These are phyloP conservation scores for Porites lutea DNA, from an alignment of 64 coral and sea anemone genomes.

Conservation along the genomic window DNA sequence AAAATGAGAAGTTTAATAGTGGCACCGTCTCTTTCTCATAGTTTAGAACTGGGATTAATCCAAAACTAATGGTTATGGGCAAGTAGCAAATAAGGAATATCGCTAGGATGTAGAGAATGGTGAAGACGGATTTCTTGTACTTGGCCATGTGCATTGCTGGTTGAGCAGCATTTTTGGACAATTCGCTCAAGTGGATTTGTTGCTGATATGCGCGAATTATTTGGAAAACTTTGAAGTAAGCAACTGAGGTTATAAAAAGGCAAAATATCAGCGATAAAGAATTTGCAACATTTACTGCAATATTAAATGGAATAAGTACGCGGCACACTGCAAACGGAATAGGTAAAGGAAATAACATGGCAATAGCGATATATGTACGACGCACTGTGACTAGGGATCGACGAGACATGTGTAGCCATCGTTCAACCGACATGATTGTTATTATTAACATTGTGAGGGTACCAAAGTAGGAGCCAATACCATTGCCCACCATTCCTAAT, in stretches of 20 bases:
- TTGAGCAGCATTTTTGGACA: neutral
- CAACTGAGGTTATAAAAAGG: neutral
- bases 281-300: neutral
- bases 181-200: neutral
- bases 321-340: neutral
- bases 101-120: neutral
- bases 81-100: neutral
- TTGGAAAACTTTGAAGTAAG: neutral
- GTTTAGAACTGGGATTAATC: neutral
- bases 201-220: neutral
- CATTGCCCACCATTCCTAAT: neutral
- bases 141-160: neutral
- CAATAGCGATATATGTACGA: neutral
- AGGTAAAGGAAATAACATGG: neutral
- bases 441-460: neutral
- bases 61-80: neutral
- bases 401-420: neutral
- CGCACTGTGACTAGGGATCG: neutral
- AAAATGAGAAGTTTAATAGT: neutral
- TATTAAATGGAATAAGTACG: neutral
- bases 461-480: neutral
- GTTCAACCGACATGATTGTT: neutral
- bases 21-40: neutral
- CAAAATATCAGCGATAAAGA: neutral
- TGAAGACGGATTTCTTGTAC: neutral